Evolutionary conservation across 2,888 invertebrate genomes (phyloP), one percentile per base, ranked within the genome.

Genomic region (Taenaris catops): DNA sequence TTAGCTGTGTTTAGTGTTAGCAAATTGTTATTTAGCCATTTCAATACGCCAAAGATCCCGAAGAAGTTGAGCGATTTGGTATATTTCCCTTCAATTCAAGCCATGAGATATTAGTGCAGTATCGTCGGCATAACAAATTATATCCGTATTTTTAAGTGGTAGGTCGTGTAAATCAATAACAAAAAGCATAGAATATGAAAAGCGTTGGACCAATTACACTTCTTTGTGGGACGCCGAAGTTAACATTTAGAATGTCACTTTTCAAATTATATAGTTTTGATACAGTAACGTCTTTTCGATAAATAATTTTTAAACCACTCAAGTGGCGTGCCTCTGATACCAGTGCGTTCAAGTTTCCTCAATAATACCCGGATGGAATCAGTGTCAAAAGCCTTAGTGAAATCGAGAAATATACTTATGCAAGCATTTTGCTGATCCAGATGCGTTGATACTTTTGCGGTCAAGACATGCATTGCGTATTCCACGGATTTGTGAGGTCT

Each of bases 71-170:
- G 42, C 34, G 6, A 8, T 20, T 6, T 5, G 2, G 8, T 25
- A 31, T 2, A 20, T 29, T 5, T 27, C 32, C 4, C 27, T 3
- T 44, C 43, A 46, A 1, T 37, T 28, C 1, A 5, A 7, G 1
- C 20, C 45, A 20, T 25, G 7, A 14, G 39, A 45, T 0, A 41
- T 17, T 7, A 42, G 7, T 0, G 28, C 41, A 1, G 38, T 38
- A 6, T 44, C 41, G 25, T 44, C 44, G 2, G 46, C 36, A 23
- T 37, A 48, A 18, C 26, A 38, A n/a, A 44, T 20, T n/a, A 38
- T 37, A 6, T 28, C 34, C 1, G 20, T 40, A 11, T 38, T 10
- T 8, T 24, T 19, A 8, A 33, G 16, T 5, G 3, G 4, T 3
- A n/a, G 2, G 5, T 17, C 5, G 7, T 23, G 23, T 18, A 34